Base-by-base conservation (phyloP, 2,113 vertebrate species). In the Triplophysa dalaica region DNA sequence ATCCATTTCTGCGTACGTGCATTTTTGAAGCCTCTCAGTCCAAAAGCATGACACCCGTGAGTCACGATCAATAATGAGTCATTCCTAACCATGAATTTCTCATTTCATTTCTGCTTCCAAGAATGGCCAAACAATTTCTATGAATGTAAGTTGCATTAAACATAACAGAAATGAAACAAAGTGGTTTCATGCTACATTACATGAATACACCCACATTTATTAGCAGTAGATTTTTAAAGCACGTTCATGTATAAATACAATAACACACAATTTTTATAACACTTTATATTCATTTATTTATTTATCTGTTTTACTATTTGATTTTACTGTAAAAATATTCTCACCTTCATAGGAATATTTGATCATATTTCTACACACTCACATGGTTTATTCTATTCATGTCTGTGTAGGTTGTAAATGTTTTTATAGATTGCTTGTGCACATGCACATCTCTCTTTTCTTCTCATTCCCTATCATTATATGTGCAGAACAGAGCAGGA, bases 21-120 rank as follows among this genome's bases (percentile, higher is more conserved):
- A 61, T 67, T 84, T 79, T 65, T 75, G 56, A 66, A 58, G 54
- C 60, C 72, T 45, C 75, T 45, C 43, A 38, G 54, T 75, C 65
- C 56, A 80, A 79, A 69, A 54, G 65, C 67, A 64, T 75, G 22
- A 50, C 70, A 72, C 67, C 61, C 67, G 73, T 77, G 66, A 81
- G 67, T 77, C 82, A 83, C 50, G 70, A 80, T 68, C 74, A 56
- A 56, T 66, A 29, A 56, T 84, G 74, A 82, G 54, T 78, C 76
- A 84, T 64, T 19, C 63, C 54, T 17, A 68, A 48, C 70, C 22
- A 61, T 66, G 26, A 29, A 7, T 19, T 72, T 38, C 14, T 58
- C 19, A 26, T 70, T 60, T 75, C 69, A 70, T 66, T 22, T 33
- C 60, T 17, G 24, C 61, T 72, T n/a, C 38, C 29, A 80, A 77